A percentile compares a stretch with the other conserved stretches of the same genome.
phyloP scores from a whole-genome alignment of 2,113 vertebrate genomes.

The Formicarius rufipectus region DNA sequence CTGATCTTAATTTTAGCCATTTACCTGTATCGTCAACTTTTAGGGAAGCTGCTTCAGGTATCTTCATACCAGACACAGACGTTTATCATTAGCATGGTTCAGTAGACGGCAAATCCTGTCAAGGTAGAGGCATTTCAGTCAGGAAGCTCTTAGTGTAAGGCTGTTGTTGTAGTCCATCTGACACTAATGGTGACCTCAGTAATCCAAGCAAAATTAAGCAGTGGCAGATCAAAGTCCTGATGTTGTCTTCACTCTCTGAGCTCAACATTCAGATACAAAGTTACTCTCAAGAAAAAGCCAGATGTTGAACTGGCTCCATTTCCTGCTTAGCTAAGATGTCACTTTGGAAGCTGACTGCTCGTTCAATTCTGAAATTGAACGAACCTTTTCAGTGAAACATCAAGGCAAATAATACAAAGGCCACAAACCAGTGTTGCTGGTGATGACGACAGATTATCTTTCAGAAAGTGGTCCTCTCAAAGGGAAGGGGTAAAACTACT shows the following conservation, averaged over 20 bases:
- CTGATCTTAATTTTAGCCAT: neutral
- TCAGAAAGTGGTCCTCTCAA: neutral
- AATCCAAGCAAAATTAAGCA: slow-evolving; percentile 3
- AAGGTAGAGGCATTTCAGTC: neutral
- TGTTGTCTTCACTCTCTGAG: slow-evolving; percentile 34
- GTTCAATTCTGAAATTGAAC: neutral
- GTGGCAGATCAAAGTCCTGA: slow-evolving; percentile 47
- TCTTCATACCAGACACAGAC: neutral
- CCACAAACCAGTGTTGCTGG: neutral
- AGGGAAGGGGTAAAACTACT: neutral
- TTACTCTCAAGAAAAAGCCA: slow-evolving; percentile 68
- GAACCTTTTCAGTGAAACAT: slow-evolving; percentile 13
- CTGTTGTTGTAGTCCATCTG: neutral
- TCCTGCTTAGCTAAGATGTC: slow-evolving; percentile 44
- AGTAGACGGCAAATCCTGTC: neutral
- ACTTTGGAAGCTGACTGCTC: neutral
- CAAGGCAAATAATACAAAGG: slow-evolving; percentile 18
- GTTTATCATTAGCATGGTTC: neutral
- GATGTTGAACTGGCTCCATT: slow-evolving; percentile 58
- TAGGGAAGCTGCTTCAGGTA: neutral
- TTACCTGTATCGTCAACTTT: neutral
- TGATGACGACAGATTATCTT: slow-evolving; percentile 4
- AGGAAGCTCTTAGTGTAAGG: neutral
- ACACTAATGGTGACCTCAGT: neutral
- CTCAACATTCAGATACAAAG: slow-evolving; percentile 61